Evolutionary conservation across 2,888 invertebrate species (phyloP), one percentile per base, ranked within the genome.

Genomic region (Drosophila kambysellisi): DNA sequence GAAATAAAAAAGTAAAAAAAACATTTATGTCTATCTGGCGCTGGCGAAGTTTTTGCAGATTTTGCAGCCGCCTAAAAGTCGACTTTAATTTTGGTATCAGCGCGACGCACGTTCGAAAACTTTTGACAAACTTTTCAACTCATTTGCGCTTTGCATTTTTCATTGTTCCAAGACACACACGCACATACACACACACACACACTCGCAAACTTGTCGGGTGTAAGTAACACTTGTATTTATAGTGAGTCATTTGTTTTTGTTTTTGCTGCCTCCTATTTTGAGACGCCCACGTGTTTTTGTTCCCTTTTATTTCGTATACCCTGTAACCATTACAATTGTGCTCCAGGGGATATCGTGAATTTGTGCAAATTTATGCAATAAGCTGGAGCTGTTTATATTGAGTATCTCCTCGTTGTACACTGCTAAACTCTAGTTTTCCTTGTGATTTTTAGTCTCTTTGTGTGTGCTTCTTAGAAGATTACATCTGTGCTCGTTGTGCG

Each of bases 111-210:
- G 81, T 76, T 74, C 72, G 39, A 59, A 57, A 79, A 82, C 82
- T 89, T 88, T 83, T 83, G 80, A 82, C 63, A 89, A 89, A 88
- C 72, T 89, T 89, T 88, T 83, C 85, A 89, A 85, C 89, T 89
- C 88, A 89, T 89, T 89, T 88, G 83, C 80, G 85, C 79, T 80
- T 80, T 80, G 79, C 77, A 81, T 87, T 85, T 88, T 79, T 82
- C 79, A 82, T 85, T 83, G 74, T 83, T 79, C 70, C 81, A 30
- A 11, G 30, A 6, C 12, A 46, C 46, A 46, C 46, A 81, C 77
- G 65, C 54, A 53, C 50, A 39, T 32, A 56, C n/a, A 65, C 48
- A 20, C 41, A 17, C 64, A 25, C 43, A 50, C 20, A 57, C 56
- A 64, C 15, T 53, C 53, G 56, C 29, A 61, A 39, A 17, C 43